Evolutionary conservation across 2,888 invertebrate species (phyloP), one percentile per base, ranked within the genome.

Genomic region (Lasioglossum oenotherae): DNA sequence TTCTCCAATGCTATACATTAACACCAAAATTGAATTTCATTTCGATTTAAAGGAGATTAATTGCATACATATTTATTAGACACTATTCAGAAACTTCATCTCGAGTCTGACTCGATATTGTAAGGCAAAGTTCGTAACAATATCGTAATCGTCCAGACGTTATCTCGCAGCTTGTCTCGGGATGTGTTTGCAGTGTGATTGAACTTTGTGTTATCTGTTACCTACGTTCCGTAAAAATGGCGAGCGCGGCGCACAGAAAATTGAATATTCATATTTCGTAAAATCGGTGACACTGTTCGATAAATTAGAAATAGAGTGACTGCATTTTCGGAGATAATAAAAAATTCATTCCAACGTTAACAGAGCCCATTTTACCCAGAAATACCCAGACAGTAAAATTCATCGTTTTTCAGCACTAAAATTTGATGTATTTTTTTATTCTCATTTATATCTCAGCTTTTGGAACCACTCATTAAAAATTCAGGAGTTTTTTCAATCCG

Each of bases 131-230:
- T 12, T 44, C 44, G 44, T 31, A 57, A 57, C 49, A 31, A 41
- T 57, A 8, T 72, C 72, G 57, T 57, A 72, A 78, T 46, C 41
- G 31, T 14, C 23, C 16, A 57, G 44, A 44, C 31, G 64, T 64
- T 64, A 64, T 57, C 44, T 23, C 14, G 0, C 10, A 35, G 67
- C 31, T 35, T 27, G 53, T 31, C 60, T n/a, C 31, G 44, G 16
- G 41, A 35, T 35, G 44, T 79, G 78, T 78, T 60, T 38, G 27
- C 19, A 71, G 60, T 60, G 81, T 46, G 46, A 81, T n/a, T 35
- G 72, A 72, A 64, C 35, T 72, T 77, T 72, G 44, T 16, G 10
- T 38, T 23, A 16, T 49, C 19, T 53, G 53, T 23, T 3, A 53
- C 10, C 23, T 2, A 31, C 4, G 46, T 19, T 19, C 46, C 46